Percentiles rank a stretch among this genome's conserved stretches.
These are phyloP conservation scores for Hydropsyche betteni DNA, from an alignment of 2,888 invertebrate genomes.

Conservation along the genomic window DNA sequence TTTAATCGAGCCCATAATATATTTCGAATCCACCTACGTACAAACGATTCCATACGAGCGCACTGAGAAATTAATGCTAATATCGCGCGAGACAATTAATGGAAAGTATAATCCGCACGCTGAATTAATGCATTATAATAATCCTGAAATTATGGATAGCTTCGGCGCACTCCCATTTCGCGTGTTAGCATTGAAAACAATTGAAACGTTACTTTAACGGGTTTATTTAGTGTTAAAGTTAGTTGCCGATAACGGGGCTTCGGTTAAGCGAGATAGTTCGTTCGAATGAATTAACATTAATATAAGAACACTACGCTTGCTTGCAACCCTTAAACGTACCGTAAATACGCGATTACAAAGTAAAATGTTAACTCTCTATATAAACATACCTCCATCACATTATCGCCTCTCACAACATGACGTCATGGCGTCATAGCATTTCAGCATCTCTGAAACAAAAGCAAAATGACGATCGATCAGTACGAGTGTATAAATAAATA, in stretches of 20 bases:
- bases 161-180: neutral
- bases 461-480: neutral
- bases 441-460: slow-evolving; percentile 17
- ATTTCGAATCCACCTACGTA: no score
- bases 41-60: no score
- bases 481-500: no score
- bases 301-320: slow-evolving; percentile 1
- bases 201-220: slow-evolving; percentile 23
- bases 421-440: slow-evolving; percentile 39
- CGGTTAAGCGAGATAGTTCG: slow-evolving; percentile 6
- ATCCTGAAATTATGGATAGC: no score
- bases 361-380: neutral
- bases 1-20: no score
- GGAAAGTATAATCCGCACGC: no score
- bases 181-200: neutral
- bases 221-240: slow-evolving; percentile 18
- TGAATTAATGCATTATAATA: no score
- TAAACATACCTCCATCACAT: slow-evolving; percentile 48
- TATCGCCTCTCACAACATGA: slow-evolving; percentile 42
- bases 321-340: neutral
- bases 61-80: no score
- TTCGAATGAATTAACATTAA: neutral
- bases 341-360: no score
- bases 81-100: no score
- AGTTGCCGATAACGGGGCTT: neutral